Conservation (phyloP, 2,797 vertebrate species). For the Sebastes hubbsi region DNA sequence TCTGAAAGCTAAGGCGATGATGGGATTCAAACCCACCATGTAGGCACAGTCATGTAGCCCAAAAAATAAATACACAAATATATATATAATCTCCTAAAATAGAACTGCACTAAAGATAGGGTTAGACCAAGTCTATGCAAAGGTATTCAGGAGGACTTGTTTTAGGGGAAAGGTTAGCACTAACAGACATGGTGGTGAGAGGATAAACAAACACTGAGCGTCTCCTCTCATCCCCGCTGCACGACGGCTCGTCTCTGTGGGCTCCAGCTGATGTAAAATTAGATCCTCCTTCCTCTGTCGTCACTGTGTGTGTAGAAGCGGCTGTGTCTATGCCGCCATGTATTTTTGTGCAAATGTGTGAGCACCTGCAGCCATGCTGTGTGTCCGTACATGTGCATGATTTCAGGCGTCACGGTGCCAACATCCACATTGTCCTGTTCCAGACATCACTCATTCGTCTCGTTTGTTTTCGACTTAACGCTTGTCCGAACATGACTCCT, state of each 20-base stretch:
- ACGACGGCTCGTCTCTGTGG: neutral
- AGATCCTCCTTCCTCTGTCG: conserved; percentile 1
- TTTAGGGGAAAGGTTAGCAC: neutral
- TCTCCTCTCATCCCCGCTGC: conserved; percentile 15
- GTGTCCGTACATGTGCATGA: neutral
- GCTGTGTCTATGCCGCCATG: neutral
- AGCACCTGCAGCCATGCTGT: neutral
- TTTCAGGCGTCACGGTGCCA: conserved; percentile 5
- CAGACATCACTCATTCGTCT: conserved; percentile 36
- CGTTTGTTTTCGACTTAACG: conserved; percentile 44
- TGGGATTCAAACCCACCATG: neutral
- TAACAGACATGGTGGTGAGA: conserved; percentile 4
- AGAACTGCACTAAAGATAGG: neutral
- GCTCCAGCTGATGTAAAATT: conserved; percentile 18
- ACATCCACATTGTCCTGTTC: conserved; percentile 19
- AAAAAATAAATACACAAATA: neutral
- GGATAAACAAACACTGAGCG: conserved; percentile 24
- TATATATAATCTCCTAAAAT: neutral
- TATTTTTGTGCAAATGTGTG: neutral
- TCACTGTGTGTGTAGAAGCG: neutral
- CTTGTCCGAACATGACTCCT: conserved; percentile 29
- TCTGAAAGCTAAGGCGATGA: neutral
- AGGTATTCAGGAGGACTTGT: neutral
- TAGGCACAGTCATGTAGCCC: neutral
- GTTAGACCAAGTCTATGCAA: neutral